Evolutionary conservation across 2,113 vertebrate genomes (phyloP), one percentile per base, ranked within the genome.

Genomic region (Nyctibius bracteatus): DNA sequence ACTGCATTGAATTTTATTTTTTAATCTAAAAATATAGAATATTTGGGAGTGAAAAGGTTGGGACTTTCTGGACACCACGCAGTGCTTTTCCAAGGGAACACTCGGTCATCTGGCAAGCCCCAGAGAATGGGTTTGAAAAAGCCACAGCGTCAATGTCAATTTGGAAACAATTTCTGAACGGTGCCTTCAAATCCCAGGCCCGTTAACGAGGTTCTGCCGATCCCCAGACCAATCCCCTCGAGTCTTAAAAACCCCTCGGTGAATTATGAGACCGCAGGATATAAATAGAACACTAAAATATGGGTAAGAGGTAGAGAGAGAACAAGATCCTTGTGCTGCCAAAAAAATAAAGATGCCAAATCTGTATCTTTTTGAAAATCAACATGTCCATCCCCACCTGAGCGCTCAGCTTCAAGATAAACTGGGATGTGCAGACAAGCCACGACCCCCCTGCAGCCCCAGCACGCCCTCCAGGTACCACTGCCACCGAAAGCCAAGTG

Each of bases 281-380:
- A 89, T 78, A 93, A 96, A 94, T 31, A 95, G 89, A 73, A 52
- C 33, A 59, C 44, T 23, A 49, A 81, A 94, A 94, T 65, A 57
- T 28, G 90, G 92, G 86, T 57, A 94, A 94, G 88, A 86, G 77
- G 94, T 88, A 82, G 86, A 37, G 90, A 93, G 41, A 88, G 37
- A 95, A 74, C 37, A 71, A 93, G 90, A 97, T 79, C 74, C 94
- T 96, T 77, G 70, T 1, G 8, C 87, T 92, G 94, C 95, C 95
- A 97, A 43, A 95, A 96, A 94, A 94, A 97, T 92, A 8, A 75
- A 88, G 86, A 97, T 95, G 90, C 94, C 92, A 94, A 87, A 68
- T 20, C 52, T 0, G 3, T 70, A 11, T 84, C 61, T 73, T 14
- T 85, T 86, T 86, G 86, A 73, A 94, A 96, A 93, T 80, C 94